Evolutionary conservation across 2,888 invertebrate genomes (phyloP), one percentile per base, ranked within the genome.

Genomic region (Clusia tigrina): DNA sequence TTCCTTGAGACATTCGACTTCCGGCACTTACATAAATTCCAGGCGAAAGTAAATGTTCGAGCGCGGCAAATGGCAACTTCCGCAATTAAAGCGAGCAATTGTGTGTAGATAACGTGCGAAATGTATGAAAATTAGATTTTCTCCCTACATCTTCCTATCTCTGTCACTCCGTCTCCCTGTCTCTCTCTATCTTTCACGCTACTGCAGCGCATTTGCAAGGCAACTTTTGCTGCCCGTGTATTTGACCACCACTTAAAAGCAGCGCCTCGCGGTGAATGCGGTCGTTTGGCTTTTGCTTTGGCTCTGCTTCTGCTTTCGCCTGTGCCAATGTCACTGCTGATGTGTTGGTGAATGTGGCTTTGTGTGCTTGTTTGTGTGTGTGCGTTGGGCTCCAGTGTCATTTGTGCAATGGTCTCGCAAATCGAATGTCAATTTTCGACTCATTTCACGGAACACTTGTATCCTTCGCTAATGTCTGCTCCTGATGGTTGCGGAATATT

Each of bases 391-490:
- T 15, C n/a, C 42, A 42, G 42, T 17, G 22, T 22, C 48, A 57
- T 26, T 60, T 74, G 79, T 73, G 74, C 80, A 78, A 76, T 79
- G 72, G 80, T 73, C 74, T 72, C 71, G 76, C 74, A 80, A 79
- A 79, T 80, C 77, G 79, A 80, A 80, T 77, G 80, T 74, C 78
- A 75, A 80, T 79, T 80, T 77, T 72, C 77, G 73, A 78, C 73
- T 77, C 77, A 79, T 80, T 79, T 80, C 80, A 79, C 76, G 80
- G 77, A 75, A 79, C 79, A 79, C 77, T 80, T 77, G 72, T 71
- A 74, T 70, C 74, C 71, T 68, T 70, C 70, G 67, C 67, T 59
- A 67, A 69, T 65, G 62, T 66, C 69, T 68, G 69, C 65, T 67
- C 67, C 69, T 63, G 67, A 71, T 69, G 70, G 70, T 65, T 54